These are phyloP conservation scores for Papilio glaucus DNA, from an alignment of 1,140 invertebrate genomes.

Conservation along the genomic window DNA sequence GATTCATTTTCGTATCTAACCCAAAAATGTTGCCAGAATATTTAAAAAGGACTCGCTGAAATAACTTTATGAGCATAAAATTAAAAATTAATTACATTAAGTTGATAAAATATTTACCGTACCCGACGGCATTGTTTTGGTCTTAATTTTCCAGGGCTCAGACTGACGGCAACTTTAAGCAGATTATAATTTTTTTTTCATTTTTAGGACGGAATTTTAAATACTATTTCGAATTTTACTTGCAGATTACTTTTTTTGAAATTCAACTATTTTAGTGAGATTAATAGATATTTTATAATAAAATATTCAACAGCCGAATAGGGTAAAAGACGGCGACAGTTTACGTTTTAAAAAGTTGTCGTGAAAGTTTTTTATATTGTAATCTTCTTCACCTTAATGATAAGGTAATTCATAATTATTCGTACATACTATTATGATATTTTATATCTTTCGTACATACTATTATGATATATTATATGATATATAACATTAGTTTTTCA, in stretches of 20 bases:
- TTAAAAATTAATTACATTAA: constrained; percentile 37
- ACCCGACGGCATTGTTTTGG: constrained; percentile 29
- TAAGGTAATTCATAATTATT: too few relatives aligned
- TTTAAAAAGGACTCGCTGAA: constrained; percentile 20
- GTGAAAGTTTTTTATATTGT: too few relatives aligned
- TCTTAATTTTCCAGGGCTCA: constrained; percentile 33
- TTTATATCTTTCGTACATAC: too few relatives aligned
- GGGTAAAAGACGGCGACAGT: too few relatives aligned
- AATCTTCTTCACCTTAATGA: too few relatives aligned
- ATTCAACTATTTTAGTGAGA: too few relatives aligned
- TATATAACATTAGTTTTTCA: too few relatives aligned
- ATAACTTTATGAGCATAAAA: constrained; percentile 30
- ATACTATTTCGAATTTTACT: not conserved
- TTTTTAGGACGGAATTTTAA: constrained; percentile 6
- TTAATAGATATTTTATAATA: too few relatives aligned
- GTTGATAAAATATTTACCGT: constrained; percentile 33
- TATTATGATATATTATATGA: too few relatives aligned
- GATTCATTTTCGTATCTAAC: not conserved
- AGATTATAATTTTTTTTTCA: constrained; percentile 18
- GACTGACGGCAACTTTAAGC: constrained; percentile 25
- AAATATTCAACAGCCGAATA: too few relatives aligned
- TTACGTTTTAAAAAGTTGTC: too few relatives aligned
- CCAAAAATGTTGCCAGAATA: constrained; percentile 4
- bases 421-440: too few relatives aligned
- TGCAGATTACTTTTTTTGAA: not conserved